Conservation (phyloP, 2,797 vertebrate species). For the Linurgus olivaceus region DNA sequence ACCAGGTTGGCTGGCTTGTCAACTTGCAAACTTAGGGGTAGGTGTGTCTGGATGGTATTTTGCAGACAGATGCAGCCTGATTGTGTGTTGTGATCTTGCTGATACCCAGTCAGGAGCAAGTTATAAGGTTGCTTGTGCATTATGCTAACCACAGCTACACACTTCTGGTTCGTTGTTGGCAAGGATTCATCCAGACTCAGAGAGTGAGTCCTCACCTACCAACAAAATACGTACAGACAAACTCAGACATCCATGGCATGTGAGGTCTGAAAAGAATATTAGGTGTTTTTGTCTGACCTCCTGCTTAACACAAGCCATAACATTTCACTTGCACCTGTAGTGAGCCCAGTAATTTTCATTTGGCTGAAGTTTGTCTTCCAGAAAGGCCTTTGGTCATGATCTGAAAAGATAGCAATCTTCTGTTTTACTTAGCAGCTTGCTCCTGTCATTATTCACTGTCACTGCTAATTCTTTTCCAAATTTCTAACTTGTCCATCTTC, state of each 20-base stretch:
- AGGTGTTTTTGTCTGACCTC: conserved; percentile 32
- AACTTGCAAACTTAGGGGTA: background rate
- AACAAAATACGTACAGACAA: background rate
- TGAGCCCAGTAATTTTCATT: conserved; percentile 8
- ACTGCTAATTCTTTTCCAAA: conserved; percentile 4
- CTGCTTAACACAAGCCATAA: background rate
- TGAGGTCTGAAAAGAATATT: conserved; percentile 18
- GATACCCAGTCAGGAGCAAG: background rate
- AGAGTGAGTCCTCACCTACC: background rate
- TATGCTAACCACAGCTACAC: background rate
- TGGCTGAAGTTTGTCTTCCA: background rate
- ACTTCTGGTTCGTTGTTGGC: background rate
- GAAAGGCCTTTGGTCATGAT: conserved; percentile 21
- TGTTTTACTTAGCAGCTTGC: conserved; percentile 5
- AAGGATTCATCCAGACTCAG: background rate
- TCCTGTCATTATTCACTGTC: conserved; percentile 5
- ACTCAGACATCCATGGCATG: background rate
- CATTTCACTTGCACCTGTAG: conserved; percentile 4
- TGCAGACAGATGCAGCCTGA: background rate
- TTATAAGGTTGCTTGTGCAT: background rate
- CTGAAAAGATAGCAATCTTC: conserved; percentile 13
- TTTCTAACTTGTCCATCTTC: background rate
- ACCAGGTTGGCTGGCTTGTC: background rate
- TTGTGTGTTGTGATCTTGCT: background rate
- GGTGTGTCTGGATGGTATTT: background rate